These are phyloP conservation scores for Villa cingulata DNA, from an alignment of 2,888 invertebrate genomes.

Conservation along the genomic window DNA sequence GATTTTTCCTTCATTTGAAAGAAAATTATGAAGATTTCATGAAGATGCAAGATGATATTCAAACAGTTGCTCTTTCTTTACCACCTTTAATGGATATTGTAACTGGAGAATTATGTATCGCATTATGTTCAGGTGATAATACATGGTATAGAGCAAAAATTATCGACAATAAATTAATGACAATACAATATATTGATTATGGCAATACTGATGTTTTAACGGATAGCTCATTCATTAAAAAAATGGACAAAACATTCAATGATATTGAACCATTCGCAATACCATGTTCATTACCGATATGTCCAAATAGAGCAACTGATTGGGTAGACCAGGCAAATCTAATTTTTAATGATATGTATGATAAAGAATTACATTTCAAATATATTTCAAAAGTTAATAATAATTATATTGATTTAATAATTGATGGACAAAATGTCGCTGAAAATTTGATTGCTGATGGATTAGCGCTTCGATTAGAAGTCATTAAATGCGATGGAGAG, in stretches of 20 bases:
- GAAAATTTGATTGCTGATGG: conserved; percentile 46
- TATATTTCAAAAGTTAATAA: conserved; percentile 28
- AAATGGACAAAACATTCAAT: conserved; percentile 45
- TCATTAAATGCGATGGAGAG: conserved; percentile 42
- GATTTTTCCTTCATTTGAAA: conserved; percentile 58
- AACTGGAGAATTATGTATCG: conserved; percentile 52
- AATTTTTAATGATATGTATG: conserved; percentile 39
- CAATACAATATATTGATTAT: conserved; percentile 63
- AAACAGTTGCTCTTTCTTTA: conserved; percentile 41
- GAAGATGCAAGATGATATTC: conserved; percentile 49
- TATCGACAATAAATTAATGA: conserved; percentile 64
- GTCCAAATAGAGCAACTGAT: conserved; percentile 46
- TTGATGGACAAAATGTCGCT: conserved; percentile 45
- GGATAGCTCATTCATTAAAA: conserved; percentile 47
- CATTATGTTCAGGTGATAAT: conserved; percentile 69
- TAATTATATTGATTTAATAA: conserved; percentile 48
- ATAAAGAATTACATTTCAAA: conserved; percentile 29
- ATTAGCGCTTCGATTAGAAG: conserved; percentile 42
- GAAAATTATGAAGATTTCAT: conserved; percentile 44
- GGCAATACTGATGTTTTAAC: conserved; percentile 65
- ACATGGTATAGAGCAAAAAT: conserved; percentile 88
- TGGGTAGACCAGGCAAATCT: conserved; percentile 53
- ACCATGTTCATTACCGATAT: conserved; percentile 53
- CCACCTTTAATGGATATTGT: conserved; percentile 43
- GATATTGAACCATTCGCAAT: conserved; percentile 43